phyloP scores from a whole-genome alignment of 2,888 invertebrate species.

The Epinotia brunnichana region DNA sequence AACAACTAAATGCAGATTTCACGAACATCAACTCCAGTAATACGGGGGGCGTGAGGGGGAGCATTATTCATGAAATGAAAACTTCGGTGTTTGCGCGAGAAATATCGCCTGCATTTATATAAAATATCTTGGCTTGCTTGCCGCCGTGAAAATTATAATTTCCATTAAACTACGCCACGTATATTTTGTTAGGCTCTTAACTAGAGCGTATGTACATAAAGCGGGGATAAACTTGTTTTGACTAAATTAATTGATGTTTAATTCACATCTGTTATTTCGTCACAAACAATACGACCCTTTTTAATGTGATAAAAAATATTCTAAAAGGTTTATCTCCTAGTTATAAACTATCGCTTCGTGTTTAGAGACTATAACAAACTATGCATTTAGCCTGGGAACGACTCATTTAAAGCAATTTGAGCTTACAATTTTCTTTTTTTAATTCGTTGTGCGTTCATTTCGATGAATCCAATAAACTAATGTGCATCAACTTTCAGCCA shows the following conservation, averaged over 20 bases:
- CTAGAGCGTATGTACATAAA: slow-evolving; percentile 15
- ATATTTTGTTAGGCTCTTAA: slow-evolving; percentile 29
- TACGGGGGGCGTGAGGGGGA: slow-evolving; percentile 15
- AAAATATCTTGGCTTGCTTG: slow-evolving; percentile 35
- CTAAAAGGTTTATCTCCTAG: no score
- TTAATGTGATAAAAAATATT: no score
- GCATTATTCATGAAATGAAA: slow-evolving; percentile 42
- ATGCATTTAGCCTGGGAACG: no score
- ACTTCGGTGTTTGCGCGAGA: slow-evolving; percentile 38
- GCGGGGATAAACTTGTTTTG: slow-evolving; percentile 20
- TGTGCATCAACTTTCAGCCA: no score
- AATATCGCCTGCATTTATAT: slow-evolving; percentile 42
- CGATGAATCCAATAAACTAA: no score
- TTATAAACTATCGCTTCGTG: no score
- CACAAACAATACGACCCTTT: no score
- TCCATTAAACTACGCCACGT: slow-evolving; percentile 35
- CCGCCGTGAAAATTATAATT: slow-evolving; percentile 35
- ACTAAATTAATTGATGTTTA: slow-evolving; percentile 1
- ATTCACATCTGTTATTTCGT: background rate
- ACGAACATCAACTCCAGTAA: slow-evolving; percentile 17
- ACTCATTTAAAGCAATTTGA: no score
- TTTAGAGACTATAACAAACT: no score
- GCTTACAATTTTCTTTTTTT: no score
- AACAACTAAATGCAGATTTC: slow-evolving; percentile 22
- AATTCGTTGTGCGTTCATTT: no score